A percentile compares a stretch with the other conserved stretches of the same genome.
Evolutionary conservation across 2,113 vertebrate species (phyloP).

Genomic region (Cephalopholis sonnerati): DNA sequence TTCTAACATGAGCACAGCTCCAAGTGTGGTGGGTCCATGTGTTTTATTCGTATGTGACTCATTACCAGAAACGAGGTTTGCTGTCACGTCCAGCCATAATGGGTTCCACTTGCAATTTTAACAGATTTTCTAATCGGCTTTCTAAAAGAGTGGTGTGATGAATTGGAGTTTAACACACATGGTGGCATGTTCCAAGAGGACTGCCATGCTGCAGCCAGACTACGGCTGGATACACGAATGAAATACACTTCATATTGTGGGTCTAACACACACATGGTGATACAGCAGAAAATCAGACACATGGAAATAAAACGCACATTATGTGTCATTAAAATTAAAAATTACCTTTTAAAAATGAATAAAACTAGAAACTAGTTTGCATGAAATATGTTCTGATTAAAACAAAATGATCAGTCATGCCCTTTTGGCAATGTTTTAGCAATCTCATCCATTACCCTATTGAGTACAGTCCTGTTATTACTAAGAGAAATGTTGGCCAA

Average conservation of each 20-base stretch:
- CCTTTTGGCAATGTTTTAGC: too few relatives aligned
- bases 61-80: conserved; percentile 54
- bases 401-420: too few relatives aligned
- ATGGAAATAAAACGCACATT: neutral
- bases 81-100: conserved; percentile 45
- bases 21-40: conserved; percentile 45
- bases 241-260: neutral
- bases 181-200: neutral
- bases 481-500: too few relatives aligned
- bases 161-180: conserved; percentile 30
- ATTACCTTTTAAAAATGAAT: neutral
- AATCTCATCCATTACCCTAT: too few relatives aligned
- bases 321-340: too few relatives aligned
- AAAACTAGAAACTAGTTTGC: neutral
- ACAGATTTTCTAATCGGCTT: conserved; percentile 49
- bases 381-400: too few relatives aligned
- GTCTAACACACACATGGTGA: neutral
- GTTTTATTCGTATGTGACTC: conserved; percentile 55
- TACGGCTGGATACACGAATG: neutral
- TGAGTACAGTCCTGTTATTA: too few relatives aligned
- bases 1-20: neutral
- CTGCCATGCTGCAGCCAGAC: conserved; percentile 17
- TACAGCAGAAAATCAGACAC: neutral
- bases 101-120: conserved; percentile 60
- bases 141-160: conserved; percentile 23